Percentiles rank a stretch among this genome's conserved stretches.
phyloP scores from a whole-genome alignment of 2,113 vertebrate species.

The Spermophilus dauricus region DNA sequence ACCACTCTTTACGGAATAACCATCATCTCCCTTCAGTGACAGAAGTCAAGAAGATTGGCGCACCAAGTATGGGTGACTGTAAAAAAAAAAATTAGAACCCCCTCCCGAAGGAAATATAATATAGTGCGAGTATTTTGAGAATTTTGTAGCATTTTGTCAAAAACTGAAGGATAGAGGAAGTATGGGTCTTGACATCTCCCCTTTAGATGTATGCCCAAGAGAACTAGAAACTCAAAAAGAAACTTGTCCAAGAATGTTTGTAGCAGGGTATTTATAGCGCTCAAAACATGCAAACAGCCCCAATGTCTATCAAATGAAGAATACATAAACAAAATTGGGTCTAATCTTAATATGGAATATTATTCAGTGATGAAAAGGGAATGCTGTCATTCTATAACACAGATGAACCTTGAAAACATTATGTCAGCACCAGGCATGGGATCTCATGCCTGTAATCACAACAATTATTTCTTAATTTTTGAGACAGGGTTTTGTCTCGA shows the following conservation, averaged over 20 bases:
- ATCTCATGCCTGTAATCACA: too few relatives aligned
- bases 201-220: not conserved
- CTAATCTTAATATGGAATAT: not conserved
- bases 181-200: too few relatives aligned
- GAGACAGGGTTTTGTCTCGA: too few relatives aligned
- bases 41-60: not conserved
- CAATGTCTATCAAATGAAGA: not conserved
- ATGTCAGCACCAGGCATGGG: too few relatives aligned
- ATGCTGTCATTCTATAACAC: fast-evolving
- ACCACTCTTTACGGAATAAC: not conserved
- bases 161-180: not conserved
- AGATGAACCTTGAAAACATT: not conserved
- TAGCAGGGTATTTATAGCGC: not conserved
- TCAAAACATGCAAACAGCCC: not conserved
- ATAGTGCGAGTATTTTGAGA: not conserved
- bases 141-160: not conserved
- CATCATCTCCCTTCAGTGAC: not conserved
- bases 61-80: not conserved
- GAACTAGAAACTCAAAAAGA: not conserved
- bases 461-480: too few relatives aligned
- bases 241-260: not conserved
- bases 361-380: not conserved
- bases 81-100: not conserved
- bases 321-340: not conserved
- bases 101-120: not conserved